Evolutionary conservation across 2,888 invertebrate genomes (phyloP), one percentile per base, ranked within the genome.

Genomic region (Lordiphosa fenestrarum): DNA sequence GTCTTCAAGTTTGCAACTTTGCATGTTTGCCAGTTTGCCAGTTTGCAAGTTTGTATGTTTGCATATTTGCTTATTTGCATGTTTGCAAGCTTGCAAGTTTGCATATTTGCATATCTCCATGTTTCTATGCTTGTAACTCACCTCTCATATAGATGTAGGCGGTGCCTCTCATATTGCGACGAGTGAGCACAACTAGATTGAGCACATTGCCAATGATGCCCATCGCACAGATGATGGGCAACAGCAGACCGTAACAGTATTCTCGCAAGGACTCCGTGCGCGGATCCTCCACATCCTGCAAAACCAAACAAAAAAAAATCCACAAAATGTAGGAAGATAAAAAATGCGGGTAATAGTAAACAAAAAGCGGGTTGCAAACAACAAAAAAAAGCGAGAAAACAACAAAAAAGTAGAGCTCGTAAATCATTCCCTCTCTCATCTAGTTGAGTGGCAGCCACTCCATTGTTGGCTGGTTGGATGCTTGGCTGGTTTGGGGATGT

Each of bases 61-160:
- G 21, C 2, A 21, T 21, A 4, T 21, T 21, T 21, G 21, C 4
- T 2, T 21, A 4, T 21, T 21, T 42, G 12, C 33, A 2, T 15
- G 6, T n/a, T 25, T 30, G 12, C 33, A 2, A 6, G 25, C 30
- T 21, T 41, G 25, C 3, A 25, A 4, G 12, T 12, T 10, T 39
- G 13, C 6, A 7, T 5, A 3, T 39, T 39, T 39, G 13, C 5
- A 12, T 13, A 44, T 6, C 13, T 25, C 5, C 4, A 23, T 5
- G 6, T 21, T 42, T 42, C 12, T n/a, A 42, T 2, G n/a, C 9
- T n/a, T 12, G 30, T 2, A 25, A 89, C 92, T 91, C 86, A 94
- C 94, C 94, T 89, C 93, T 89, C 94, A 94, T 94, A 89, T 94
- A 95, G 87, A 94, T 93, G 88, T 95, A 95, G 38, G 95, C 95